Evolutionary conservation across 2,888 invertebrate species (phyloP).

Genomic region (Heliconius sara): DNA sequence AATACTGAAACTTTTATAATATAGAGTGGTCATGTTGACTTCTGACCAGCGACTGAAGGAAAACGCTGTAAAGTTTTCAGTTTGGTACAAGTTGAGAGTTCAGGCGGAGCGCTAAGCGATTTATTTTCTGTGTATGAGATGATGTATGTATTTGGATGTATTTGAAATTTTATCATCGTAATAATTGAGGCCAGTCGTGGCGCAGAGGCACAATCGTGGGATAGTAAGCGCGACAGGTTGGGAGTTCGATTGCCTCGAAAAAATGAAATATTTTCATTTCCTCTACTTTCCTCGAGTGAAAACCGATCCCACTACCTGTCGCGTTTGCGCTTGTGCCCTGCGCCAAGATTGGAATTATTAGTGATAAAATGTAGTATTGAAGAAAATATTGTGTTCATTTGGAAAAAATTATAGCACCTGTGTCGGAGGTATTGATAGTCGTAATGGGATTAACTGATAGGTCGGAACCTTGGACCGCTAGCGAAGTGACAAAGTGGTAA

Average conservation of each 20-base stretch:
- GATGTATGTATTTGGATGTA: not conserved
- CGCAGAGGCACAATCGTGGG: too few relatives aligned
- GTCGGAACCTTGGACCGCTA: slow-evolving; percentile 12
- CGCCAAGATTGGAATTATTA: not conserved
- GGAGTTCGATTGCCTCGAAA: too few relatives aligned
- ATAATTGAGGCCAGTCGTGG: too few relatives aligned
- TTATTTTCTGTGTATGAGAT: not conserved
- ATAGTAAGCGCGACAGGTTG: too few relatives aligned
- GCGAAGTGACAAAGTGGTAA: slow-evolving; percentile 4
- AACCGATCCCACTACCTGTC: not conserved
- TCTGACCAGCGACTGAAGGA: slow-evolving; percentile 36
- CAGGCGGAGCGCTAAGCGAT: slow-evolving; percentile 28
- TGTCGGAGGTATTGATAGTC: slow-evolving; percentile 26
- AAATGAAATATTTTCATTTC: too few relatives aligned
- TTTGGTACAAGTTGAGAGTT: slow-evolving; percentile 23
- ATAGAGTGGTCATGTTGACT: slow-evolving; percentile 38
- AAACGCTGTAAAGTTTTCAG: slow-evolving; percentile 16
- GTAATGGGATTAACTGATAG: slow-evolving; percentile 33
- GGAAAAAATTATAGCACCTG: slow-evolving; percentile 29
- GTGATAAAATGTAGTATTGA: not conserved
- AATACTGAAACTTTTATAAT: slow-evolving; percentile 10
- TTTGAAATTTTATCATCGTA: too few relatives aligned
- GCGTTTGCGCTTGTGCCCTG: not conserved
- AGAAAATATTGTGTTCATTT: slow-evolving; percentile 17
- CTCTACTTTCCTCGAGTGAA: not conserved